These are phyloP conservation scores for Agrotis exclamationis DNA, from an alignment of 2,888 invertebrate species.

Conservation along the genomic window DNA sequence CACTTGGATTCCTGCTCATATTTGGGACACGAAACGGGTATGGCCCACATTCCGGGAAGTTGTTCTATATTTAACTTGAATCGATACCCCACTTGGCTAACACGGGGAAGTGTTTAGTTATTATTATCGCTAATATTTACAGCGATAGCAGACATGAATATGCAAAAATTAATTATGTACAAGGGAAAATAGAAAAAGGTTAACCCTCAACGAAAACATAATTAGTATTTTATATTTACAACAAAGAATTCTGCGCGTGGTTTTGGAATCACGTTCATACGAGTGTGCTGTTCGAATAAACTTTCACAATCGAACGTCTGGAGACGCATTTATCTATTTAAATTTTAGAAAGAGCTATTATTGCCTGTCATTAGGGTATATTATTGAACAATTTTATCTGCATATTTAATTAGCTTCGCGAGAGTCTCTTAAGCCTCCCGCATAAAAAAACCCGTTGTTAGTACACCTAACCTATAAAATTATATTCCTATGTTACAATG, in stretches of 20 bases:
- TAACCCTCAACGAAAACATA: slow-evolving; percentile 24
- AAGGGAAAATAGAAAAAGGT: slow-evolving; percentile 45
- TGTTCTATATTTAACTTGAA: slow-evolving; percentile 55
- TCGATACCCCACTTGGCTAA: slow-evolving; percentile 46
- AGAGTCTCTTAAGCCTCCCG: slow-evolving; percentile 32
- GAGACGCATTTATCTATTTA: slow-evolving; percentile 38
- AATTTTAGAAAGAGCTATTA: slow-evolving; percentile 34
- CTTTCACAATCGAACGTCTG: slow-evolving; percentile 45
- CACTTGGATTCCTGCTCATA: slow-evolving; percentile 33
- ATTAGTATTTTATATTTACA: slow-evolving; percentile 24
- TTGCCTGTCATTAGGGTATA: slow-evolving; percentile 22
- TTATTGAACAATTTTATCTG: slow-evolving; percentile 16
- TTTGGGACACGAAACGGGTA: slow-evolving; percentile 37
- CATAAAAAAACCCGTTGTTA: slow-evolving; percentile 51
- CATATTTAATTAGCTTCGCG: slow-evolving; percentile 25
- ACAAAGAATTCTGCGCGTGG: slow-evolving; percentile 34
- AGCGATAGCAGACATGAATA: slow-evolving; percentile 16
- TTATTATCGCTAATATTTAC: slow-evolving; percentile 23
- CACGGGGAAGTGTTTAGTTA: slow-evolving; percentile 28
- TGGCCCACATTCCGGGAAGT: slow-evolving; percentile 44
- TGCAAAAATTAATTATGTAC: slow-evolving; percentile 14
- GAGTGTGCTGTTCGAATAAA: slow-evolving; percentile 41
- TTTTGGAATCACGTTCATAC: slow-evolving; percentile 37
- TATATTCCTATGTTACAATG: slow-evolving; percentile 69
- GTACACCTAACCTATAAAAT: slow-evolving; percentile 61